phyloP scores from a whole-genome alignment of 2,888 invertebrate genomes.

The Teleiodes luculella region DNA sequence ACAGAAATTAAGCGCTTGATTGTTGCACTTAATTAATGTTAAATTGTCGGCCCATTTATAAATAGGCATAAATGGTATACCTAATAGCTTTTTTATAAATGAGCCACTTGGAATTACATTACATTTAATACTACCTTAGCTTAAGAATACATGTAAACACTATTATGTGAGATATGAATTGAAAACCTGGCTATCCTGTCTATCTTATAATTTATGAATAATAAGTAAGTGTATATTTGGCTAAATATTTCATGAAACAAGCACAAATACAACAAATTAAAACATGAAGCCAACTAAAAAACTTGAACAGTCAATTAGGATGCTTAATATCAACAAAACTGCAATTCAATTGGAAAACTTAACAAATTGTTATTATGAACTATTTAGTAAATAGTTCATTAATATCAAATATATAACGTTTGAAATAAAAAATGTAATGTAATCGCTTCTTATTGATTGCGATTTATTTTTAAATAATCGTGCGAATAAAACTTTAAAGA shows the following conservation, averaged over 20 bases:
- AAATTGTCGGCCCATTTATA: constrained; percentile 18
- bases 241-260: constrained; percentile 65
- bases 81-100: constrained; percentile 31
- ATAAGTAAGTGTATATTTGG: constrained; percentile 67
- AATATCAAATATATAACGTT: constrained; percentile 31
- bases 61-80: neutral
- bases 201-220: constrained; percentile 69
- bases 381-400: constrained; percentile 23
- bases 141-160: constrained; percentile 48
- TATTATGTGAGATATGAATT: constrained; percentile 69
- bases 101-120: constrained; percentile 60
- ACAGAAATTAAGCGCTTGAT: constrained; percentile 45
- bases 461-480: constrained; percentile 17
- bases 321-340: constrained; percentile 71
- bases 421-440: constrained; percentile 75
- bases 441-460: constrained; percentile 54
- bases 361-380: constrained; percentile 47
- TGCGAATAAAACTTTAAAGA: neutral
- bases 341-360: constrained; percentile 71
- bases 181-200: constrained; percentile 79
- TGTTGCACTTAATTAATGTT: constrained; percentile 40
- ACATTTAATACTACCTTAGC: constrained; percentile 71
- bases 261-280: constrained; percentile 50
- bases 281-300: constrained; percentile 63
- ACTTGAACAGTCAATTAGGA: constrained; percentile 70